Percentiles rank a stretch among this genome's conserved stretches.
Evolutionary conservation across 2,797 vertebrate genomes (phyloP).

Genomic region (Argentina silus): DNA sequence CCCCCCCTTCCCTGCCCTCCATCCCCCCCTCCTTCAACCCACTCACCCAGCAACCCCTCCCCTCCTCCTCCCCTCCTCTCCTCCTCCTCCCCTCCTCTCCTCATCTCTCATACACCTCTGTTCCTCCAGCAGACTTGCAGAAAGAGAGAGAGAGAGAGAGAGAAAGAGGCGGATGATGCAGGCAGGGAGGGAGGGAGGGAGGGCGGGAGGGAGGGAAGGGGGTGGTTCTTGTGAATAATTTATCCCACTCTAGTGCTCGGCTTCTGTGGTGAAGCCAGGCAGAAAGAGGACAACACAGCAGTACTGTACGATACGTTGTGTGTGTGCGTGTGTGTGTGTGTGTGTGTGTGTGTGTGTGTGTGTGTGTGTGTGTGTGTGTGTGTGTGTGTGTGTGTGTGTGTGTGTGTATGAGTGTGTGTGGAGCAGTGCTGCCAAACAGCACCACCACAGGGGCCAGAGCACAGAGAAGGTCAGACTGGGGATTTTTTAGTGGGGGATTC

Average conservation of each 20-base stretch:
- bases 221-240: constrained; percentile 74
- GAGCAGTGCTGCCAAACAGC: constrained; percentile 9
- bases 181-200: too few species aligned
- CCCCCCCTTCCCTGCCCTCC: background rate
- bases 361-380: constrained; percentile 30
- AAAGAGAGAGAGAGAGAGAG: constrained; percentile 4
- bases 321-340: constrained; percentile 40
- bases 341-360: constrained; percentile 15
- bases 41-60: background rate
- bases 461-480: constrained; percentile 56
- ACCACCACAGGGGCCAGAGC: constrained; percentile 35
- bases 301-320: constrained; percentile 28
- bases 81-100: background rate
- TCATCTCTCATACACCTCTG: background rate
- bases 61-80: background rate
- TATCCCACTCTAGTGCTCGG: constrained; percentile 67
- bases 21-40: constrained; percentile 16
- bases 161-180: background rate
- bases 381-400: constrained; percentile 28
- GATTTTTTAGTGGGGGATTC: constrained; percentile 45
- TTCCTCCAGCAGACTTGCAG: constrained; percentile 24
- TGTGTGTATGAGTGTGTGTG: background rate
- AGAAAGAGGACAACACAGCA: constrained; percentile 65
- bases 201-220: constrained; percentile 24
- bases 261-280: constrained; percentile 71